These are phyloP conservation scores for Prionailurus bengalensis DNA, from an alignment of 2,113 vertebrate genomes.

Conservation along the genomic window DNA sequence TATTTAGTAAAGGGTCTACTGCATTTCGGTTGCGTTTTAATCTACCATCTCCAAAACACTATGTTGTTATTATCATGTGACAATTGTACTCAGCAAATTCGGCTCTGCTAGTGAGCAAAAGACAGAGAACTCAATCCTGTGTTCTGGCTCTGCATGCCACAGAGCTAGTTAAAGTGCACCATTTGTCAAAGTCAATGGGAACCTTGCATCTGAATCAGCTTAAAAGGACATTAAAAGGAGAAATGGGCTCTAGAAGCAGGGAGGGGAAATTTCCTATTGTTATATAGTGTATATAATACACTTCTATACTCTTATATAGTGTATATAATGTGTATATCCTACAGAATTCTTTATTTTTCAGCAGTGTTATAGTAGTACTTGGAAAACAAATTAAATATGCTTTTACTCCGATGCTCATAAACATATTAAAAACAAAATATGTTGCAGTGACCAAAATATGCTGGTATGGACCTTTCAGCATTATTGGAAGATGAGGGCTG, in stretches of 20 bases:
- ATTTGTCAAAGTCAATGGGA: slow-evolving; percentile 58
- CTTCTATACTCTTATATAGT: no score
- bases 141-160: not conserved
- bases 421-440: slow-evolving; percentile 15
- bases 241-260: not conserved
- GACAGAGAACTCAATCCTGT: not conserved
- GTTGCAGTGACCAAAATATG: not conserved
- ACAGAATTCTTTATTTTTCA: not conserved
- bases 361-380: not conserved
- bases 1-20: not conserved
- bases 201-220: slow-evolving; percentile 18
- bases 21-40: not conserved
- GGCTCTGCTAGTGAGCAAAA: slow-evolving; percentile 3
- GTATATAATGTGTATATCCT: not conserved
- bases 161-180: slow-evolving; percentile 62
- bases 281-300: not conserved
- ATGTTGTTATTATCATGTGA: not conserved
- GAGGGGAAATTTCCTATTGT: slow-evolving; percentile 13
- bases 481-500: not conserved
- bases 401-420: not conserved
- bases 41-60: slow-evolving; percentile 39
- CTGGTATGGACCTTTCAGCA: not conserved
- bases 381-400: not conserved
- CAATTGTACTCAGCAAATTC: slow-evolving; percentile 17
- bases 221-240: slow-evolving; percentile 24